Base-by-base conservation (phyloP, 2,797 vertebrate species). In the Anabacerthia variegaticeps region DNA sequence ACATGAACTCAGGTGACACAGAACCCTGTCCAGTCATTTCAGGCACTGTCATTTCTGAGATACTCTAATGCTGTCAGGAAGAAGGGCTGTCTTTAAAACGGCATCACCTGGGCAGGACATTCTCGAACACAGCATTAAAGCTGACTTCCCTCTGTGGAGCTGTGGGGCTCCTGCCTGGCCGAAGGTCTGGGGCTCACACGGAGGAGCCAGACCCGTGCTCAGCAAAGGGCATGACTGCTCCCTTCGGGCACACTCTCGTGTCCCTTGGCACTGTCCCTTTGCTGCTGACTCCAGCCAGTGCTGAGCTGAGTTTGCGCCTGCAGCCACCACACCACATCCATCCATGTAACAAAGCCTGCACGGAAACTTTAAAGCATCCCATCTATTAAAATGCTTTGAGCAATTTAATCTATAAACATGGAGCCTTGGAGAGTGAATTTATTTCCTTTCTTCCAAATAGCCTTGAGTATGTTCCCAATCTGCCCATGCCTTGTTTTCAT, bases 401-500 rank as follows among this genome's bases (percentile, higher is more conserved):
- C 17, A 20, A 49, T 65, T 79, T 48, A 36, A 65, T 82, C 54
- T 68, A 68, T 56, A 83, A 92, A 90, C 61, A 67, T 2, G 10
- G 30, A 81, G 79, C 55, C 85, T 77, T 78, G 65, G 37, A 37
- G 22, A 22, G 21, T 28, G 46, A 79, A 85, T 84, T 93, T 39
- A 86, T 54, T 78, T 85, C 73, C 51, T 83, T 66, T 82, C 48
- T 72, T n/a, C 69, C 75, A 82, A 89, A 56, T 21, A 95, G 87
- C 82, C 82, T 88, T 89, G 81, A 93, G 9, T 41, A 30, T 30
- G 49, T 88, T 95, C 89, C 89, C 69, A 82, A 26, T n/a, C 58
- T 36, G 67, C 20, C 51, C 7, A 0, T 81, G 82, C 68, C 83
- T 71, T 83, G 73, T 62, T 90, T 83, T 20, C 6, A 3, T 15